Conservation (phyloP, 2,113 vertebrate species). For the Glareola pratincola region DNA sequence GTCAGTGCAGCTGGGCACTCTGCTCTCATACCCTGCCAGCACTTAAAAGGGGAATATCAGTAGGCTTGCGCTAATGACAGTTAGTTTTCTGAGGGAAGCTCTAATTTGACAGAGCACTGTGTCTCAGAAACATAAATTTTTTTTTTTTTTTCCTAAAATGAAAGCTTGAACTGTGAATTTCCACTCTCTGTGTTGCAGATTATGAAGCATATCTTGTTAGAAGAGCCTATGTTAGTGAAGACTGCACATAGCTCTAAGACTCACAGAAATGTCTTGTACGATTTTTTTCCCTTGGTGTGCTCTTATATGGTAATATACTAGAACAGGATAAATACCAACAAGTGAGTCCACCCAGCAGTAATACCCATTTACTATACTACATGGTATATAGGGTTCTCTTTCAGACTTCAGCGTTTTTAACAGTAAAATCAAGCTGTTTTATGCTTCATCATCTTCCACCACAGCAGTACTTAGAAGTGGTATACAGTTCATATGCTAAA, state of each 20-base stretch:
- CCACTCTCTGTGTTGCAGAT: neutral
- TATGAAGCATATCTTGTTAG: neutral
- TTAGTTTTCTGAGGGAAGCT: neutral
- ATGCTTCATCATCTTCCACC: neutral
- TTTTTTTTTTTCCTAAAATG: neutral
- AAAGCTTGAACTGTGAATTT: neutral
- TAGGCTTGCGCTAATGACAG: neutral
- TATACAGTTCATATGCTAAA: neutral
- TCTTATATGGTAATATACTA: neutral
- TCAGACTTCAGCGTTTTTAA: neutral
- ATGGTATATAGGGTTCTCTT: neutral
- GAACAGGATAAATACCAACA: neutral
- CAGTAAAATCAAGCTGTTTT: neutral
- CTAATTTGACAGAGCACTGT: neutral
- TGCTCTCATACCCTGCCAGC: neutral
- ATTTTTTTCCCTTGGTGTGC: neutral
- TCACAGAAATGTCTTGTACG: neutral
- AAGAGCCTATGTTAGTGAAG: neutral
- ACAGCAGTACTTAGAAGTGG: neutral
- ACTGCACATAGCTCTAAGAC: neutral
- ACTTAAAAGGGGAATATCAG: neutral
- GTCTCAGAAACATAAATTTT: neutral
- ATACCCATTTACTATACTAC: neutral
- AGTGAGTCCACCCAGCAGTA: neutral
- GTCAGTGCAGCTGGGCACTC: neutral